A percentile compares a stretch with the other conserved stretches of the same genome.
These are phyloP conservation scores for Microcebus tavaratra DNA, from an alignment of 2,113 vertebrate species.

Conservation along the genomic window DNA sequence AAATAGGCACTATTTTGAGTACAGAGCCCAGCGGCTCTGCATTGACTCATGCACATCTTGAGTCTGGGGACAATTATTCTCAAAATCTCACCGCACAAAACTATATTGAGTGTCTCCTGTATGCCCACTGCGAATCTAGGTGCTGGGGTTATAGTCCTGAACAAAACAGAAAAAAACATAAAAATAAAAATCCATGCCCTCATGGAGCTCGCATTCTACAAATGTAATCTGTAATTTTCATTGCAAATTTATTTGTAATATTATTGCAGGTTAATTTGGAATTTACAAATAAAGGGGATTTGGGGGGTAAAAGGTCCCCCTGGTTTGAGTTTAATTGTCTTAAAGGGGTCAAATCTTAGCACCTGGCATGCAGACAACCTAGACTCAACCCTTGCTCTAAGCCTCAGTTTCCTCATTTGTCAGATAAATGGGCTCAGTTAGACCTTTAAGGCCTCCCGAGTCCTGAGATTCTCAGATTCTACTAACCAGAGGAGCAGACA, in stretches of 20 bases:
- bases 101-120: rapidly evolving
- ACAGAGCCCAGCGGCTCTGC: background rate
- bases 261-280: background rate
- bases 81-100: background rate
- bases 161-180: background rate
- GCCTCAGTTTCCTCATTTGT: background rate
- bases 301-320: background rate
- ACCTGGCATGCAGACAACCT: background rate
- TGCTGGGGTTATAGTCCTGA: too few relatives aligned
- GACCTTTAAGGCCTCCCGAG: too few relatives aligned
- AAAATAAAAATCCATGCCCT: too few relatives aligned
- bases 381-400: background rate
- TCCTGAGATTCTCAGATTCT: background rate
- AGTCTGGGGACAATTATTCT: background rate
- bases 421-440: background rate
- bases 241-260: background rate
- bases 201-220: too few relatives aligned
- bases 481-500: background rate
- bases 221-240: background rate
- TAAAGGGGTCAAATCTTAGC: background rate
- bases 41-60: rapidly evolving
- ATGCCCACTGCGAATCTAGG: background rate
- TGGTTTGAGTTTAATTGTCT: background rate
- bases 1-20: background rate
- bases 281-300: background rate